phyloP scores from a whole-genome alignment of 2,113 vertebrate species.

The Piaya cayana region DNA sequence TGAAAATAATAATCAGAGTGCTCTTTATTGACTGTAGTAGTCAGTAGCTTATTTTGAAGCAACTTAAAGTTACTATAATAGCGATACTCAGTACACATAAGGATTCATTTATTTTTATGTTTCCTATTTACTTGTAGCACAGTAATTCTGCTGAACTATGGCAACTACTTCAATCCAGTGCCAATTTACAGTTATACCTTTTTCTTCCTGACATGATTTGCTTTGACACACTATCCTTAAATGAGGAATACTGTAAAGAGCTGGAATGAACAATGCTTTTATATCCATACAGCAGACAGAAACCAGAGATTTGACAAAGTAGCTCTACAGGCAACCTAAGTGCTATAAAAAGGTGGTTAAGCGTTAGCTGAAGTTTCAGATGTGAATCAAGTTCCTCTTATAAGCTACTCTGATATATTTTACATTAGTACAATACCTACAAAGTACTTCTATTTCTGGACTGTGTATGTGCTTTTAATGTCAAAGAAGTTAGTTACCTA shows the following conservation, averaged over 20 bases:
- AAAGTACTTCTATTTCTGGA: slow-evolving; percentile 24
- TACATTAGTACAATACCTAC: slow-evolving; percentile 23
- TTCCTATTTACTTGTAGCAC: neutral
- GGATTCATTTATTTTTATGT: neutral
- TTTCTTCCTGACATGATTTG: neutral
- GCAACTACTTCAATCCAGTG: neutral
- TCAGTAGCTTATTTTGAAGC: neutral
- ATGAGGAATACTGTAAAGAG: neutral
- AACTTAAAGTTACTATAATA: neutral
- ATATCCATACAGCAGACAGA: neutral
- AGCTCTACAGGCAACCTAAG: neutral
- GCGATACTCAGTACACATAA: neutral
- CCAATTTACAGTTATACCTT: neutral
- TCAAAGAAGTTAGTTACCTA: neutral
- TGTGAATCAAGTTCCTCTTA: slow-evolving; percentile 21
- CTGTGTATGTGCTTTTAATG: neutral
- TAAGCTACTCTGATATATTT: neutral
- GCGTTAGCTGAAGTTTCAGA: slow-evolving; percentile 6
- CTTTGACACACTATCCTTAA: neutral
- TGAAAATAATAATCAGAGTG: neutral
- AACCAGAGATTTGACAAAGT: neutral
- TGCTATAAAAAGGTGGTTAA: neutral
- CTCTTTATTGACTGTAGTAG: neutral
- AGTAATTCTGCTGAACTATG: neutral
- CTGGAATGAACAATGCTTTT: neutral